Base-by-base conservation (phyloP, 2,797 vertebrate genomes). In the Hyperoplus immaculatus region DNA sequence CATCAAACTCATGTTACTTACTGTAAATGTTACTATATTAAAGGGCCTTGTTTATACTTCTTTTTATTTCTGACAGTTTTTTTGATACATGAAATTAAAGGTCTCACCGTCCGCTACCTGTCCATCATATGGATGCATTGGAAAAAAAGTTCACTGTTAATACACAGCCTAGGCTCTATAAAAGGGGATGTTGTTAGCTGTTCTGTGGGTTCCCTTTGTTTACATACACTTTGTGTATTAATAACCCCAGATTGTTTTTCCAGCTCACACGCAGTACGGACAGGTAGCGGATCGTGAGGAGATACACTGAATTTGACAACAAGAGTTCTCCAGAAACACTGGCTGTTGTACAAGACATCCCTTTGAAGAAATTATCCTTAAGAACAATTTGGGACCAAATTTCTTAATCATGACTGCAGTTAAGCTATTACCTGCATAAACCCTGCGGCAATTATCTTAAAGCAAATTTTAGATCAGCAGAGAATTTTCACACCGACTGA, bases 21-120 rank as follows among this genome's bases (percentile, higher is more conserved):
- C 86, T 88, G 82, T 87, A 87, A 78, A 89, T 85, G 87, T 89
- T 81, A 76, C 55, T 67, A 78, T 90, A 93, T 90, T 94, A 94
- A 94, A 94, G 85, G 87, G 69, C 76, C 80, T 90, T 90, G 83
- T 93, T 93, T 89, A 41, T 89, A 90, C 55, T 41, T 59, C 16
- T 60, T 39, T 5, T 29, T 76, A 9, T 64, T 36, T 45, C 11
- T 70, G 69, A 21, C 69, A 55, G 39, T 78, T 69, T 57, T 14
- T 84, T 76, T n/a, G 0, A 4, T 3, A 4, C 11, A 11, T 11
- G 4, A 29, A 29, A 54, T 46, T 29, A 3, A 29, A 29, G 3
- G 29, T 29, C 29, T 29, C 29, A 29, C 29, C 29, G 29, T 29
- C 29, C 29, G 29, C 29, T 29, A 29, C 29, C 29, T 29, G 29